Base-by-base conservation (phyloP, 2,888 invertebrate species). In the Pecten maximus region DNA sequence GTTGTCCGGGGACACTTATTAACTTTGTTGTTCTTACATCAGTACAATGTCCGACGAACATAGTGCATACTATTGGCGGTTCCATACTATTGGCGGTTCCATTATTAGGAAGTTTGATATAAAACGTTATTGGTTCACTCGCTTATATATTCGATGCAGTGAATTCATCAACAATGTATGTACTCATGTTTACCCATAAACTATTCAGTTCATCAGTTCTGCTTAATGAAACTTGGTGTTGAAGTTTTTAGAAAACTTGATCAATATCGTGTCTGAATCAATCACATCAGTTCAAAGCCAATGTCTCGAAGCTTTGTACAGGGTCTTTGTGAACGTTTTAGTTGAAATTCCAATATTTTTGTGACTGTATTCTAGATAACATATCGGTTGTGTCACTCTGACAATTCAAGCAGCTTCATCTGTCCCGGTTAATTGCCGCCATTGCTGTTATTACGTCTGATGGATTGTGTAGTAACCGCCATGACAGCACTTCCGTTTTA, bases 401-500 rank as follows among this genome's bases (percentile, higher is more conserved):
- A 74, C 3, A 6, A 74, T 2, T 23, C 0, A 74, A 12, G 74
- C 74, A 6, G 28, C 35, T 74, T 6, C 74, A 74, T 74, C 74
- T 74, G 74, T 35, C 35, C 35, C 10, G 35, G 74, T 12, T 74
- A 74, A 74, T 74, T 74, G 28, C 60, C 28, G 60, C 12, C 60
- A 74, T 16, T 35, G 74, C 35, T 15, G 74, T 74, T 74, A 35
- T 74, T 74, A 74, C 35, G 74, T 28, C 74, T 74, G 74, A 74
- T 74, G 28, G 35, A 74, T 74, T 74, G 74, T 35, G 35, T 74
- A 12, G 74, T 74, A 74, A 74, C 74, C 12, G 28, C 74, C 74
- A 74, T 74, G 74, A 74, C 74, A 74, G 74, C 35, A 74, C 74
- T 74, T 74, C 74, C 74, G 74, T 74, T 74, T 74, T 28, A 28